Conservation (phyloP, 2,113 vertebrate species). For the Nesospiza acunhae region DNA sequence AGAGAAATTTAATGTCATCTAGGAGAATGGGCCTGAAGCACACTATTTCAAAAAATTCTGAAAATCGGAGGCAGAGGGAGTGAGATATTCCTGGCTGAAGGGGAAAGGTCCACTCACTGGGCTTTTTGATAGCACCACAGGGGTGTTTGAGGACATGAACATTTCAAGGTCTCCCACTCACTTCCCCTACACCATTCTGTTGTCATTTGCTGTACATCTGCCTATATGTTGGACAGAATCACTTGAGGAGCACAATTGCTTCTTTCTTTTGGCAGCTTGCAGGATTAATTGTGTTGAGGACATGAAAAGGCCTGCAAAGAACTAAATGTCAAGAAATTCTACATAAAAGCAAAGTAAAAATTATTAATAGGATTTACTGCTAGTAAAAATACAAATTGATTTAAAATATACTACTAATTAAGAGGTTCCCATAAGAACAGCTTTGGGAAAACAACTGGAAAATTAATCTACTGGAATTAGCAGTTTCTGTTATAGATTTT, state of each 20-base stretch:
- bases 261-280: background rate
- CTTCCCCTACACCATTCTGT: background rate
- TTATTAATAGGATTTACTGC: background rate
- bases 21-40: background rate
- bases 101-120: background rate
- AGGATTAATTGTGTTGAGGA: background rate
- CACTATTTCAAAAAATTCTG: background rate
- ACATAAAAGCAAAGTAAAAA: conserved; percentile 2
- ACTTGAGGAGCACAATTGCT: background rate
- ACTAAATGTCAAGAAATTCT: background rate
- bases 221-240: background rate
- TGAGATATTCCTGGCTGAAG: background rate
- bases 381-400: background rate
- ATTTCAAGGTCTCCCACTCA: background rate
- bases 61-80: background rate
- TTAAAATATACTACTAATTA: conserved; percentile 23
- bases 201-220: background rate
- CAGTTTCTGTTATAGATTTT: conserved; percentile 24
- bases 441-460: conserved; percentile 29
- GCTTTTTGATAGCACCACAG: background rate
- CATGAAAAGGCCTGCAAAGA: background rate
- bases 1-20: background rate
- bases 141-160: background rate
- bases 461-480: conserved; percentile 38
- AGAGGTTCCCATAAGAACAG: background rate